Conservation (phyloP, 2,888 invertebrate species). For the Lepidocyrtoides sp. region DNA sequence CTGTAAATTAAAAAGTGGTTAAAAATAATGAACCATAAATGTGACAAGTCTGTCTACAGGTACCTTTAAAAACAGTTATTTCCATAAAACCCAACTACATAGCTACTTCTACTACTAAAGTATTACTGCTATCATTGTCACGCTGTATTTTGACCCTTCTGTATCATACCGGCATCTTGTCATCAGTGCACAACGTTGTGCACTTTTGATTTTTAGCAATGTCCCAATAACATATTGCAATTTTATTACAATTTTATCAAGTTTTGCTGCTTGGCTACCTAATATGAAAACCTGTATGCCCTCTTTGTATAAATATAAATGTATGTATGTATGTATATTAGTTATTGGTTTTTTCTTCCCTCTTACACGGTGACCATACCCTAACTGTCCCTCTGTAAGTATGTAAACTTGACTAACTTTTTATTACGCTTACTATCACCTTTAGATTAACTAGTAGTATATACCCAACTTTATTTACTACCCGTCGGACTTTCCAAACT, state of each 20-base stretch:
- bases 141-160: not conserved
- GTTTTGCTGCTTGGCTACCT: not conserved
- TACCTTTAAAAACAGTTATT: conserved; percentile 61
- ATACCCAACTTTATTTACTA: not conserved
- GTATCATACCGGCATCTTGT: not conserved
- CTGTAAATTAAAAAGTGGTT: not conserved
- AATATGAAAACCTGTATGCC: conserved; percentile 38
- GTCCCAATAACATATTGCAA: not conserved
- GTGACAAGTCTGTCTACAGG: conserved; percentile 71
- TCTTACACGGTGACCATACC: not conserved
- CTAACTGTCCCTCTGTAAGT: conserved; percentile 8
- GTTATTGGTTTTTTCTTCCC: not conserved
- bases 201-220: conserved; percentile 2
- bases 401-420: not conserved
- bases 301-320: conserved; percentile 45
- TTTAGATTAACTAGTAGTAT: not conserved
- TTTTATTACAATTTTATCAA: not conserved
- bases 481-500: conserved; percentile 26
- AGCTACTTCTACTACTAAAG: not conserved
- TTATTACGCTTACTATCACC: conserved; percentile 14
- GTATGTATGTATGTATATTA: not conserved
- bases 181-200: not conserved
- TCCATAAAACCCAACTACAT: conserved; percentile 6
- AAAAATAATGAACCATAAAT: not conserved
- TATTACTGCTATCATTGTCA: not conserved